Base-by-base conservation (phyloP, 2,797 vertebrate genomes). In the Propithecus perrieri region DNA sequence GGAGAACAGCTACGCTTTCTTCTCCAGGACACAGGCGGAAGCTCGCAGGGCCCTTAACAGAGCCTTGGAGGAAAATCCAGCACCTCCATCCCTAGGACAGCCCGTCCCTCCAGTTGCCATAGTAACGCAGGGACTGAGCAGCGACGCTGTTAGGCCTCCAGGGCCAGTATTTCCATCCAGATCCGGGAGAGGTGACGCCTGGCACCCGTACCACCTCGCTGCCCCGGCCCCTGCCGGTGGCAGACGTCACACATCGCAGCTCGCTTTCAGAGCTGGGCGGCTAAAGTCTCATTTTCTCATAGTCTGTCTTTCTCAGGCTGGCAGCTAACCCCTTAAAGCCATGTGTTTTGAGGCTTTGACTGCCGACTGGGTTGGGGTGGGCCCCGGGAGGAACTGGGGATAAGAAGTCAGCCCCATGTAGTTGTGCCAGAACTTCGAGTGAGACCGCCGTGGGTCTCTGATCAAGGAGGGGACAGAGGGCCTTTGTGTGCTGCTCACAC, bases 71-170 rank as follows among this genome's bases (percentile, higher is more conserved):
- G 53, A 50, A n/a, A 55, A 71, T 9, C 43, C 14, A 30, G 65
- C 12, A 22, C 11, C 67, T 22, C 11, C 0, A 7, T 74, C 46
- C 59, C 61, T 41, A 7, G 80, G 65, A 15, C 41, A 43, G 12
- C 30, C 22, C 18, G 18, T 4, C 61, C 59, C 9, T 78, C 28
- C 1, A 1, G 30, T 46, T 57, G 78, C 89, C 13, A 15, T 46
- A 18, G n/a, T 61, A 20, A 76, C 1, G 0, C 0, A 6, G 43
- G 30, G 10, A 41, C 26, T 8, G 0, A 22, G 24, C 26, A 15
- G 53, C n/a, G 61, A 78, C 67, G 48, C 89, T 43, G 2, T n/a
- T 26, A 83, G 67, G 33, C 38, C 35, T 89, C 43, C 6, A 41
- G 80, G 30, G 18, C 50, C 33, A 6, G 4, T n/a, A 0, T 53